Conservation (phyloP, 2,888 invertebrate genomes). For the Xiphydria camelus region DNA sequence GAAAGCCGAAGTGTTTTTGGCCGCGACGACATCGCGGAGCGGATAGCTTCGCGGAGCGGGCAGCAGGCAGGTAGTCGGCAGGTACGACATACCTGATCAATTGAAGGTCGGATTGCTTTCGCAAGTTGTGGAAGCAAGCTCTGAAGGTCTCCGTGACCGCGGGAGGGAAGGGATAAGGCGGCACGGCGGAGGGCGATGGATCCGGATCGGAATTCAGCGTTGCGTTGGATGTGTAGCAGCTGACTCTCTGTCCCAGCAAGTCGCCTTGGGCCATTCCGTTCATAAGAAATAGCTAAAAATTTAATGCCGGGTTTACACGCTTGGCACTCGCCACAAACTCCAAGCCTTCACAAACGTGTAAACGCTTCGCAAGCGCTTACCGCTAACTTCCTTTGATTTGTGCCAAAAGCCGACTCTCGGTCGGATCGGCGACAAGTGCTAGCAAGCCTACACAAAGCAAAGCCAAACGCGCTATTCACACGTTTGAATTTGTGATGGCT, state of each 20-base stretch:
- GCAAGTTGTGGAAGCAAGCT: slow-evolving; percentile 76
- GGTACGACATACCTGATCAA: slow-evolving; percentile 71
- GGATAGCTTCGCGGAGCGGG: too few species aligned
- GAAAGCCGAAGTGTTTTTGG: too few species aligned
- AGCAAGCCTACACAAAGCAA: too few species aligned
- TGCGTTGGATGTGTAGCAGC: slow-evolving; percentile 86
- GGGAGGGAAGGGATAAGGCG: slow-evolving; percentile 59
- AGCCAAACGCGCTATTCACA: slow-evolving; percentile 1
- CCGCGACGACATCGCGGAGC: too few species aligned
- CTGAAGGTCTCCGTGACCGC: slow-evolving; percentile 69
- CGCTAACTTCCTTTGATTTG: too few species aligned
- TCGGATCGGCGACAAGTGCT: too few species aligned
- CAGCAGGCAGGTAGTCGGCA: too few species aligned
- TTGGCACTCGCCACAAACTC: too few species aligned
- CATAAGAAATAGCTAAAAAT: slow-evolving; percentile 65
- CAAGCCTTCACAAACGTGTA: too few species aligned
- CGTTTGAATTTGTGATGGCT: too few species aligned
- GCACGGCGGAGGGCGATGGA: slow-evolving; percentile 56
- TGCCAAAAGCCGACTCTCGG: too few species aligned
- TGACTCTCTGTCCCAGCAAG: slow-evolving; percentile 78
- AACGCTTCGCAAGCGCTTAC: too few species aligned
- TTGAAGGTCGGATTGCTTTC: slow-evolving; percentile 88
- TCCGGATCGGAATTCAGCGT: slow-evolving; percentile 60
- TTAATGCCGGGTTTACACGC: neutral
- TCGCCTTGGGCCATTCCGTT: slow-evolving; percentile 68